A percentile compares a stretch with the other conserved stretches of the same genome.
Conservation (phyloP, 2,888 invertebrate genomes). For the Tenthredo mesomela region DNA sequence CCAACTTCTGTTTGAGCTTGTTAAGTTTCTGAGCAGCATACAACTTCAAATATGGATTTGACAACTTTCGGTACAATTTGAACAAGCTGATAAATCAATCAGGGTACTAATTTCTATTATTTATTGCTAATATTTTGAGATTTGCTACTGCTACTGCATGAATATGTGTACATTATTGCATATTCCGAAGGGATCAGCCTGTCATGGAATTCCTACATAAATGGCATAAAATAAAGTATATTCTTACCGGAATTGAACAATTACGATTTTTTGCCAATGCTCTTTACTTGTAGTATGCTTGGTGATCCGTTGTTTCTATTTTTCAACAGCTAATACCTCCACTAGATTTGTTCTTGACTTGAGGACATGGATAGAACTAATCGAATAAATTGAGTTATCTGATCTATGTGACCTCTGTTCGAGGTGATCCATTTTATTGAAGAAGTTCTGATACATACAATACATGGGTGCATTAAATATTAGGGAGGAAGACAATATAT, state of each 20-base stretch:
- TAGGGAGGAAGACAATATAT: background rate
- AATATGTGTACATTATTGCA: background rate
- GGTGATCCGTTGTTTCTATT: background rate
- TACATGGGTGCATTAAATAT: background rate
- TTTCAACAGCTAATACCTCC: background rate
- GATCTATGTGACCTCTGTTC: background rate
- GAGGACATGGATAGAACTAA: background rate
- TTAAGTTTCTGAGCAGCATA: conserved; percentile 56
- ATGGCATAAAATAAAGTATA: background rate
- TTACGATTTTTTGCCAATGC: background rate
- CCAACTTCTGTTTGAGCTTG: conserved; percentile 64
- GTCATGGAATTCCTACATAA: background rate
- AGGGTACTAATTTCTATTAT: background rate
- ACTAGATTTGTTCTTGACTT: background rate
- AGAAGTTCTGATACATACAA: background rate
- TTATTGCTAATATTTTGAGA: background rate
- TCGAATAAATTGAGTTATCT: background rate
- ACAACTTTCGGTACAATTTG: conserved; percentile 58
- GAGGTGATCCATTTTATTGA: background rate
- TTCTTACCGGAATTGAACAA: background rate
- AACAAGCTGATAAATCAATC: conserved; percentile 47
- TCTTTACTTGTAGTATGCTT: background rate
- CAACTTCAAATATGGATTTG: conserved; percentile 62
- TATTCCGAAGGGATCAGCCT: background rate
- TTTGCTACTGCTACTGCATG: background rate